phyloP scores from a whole-genome alignment of 2,888 invertebrate species.

The Mythimna vitellina region DNA sequence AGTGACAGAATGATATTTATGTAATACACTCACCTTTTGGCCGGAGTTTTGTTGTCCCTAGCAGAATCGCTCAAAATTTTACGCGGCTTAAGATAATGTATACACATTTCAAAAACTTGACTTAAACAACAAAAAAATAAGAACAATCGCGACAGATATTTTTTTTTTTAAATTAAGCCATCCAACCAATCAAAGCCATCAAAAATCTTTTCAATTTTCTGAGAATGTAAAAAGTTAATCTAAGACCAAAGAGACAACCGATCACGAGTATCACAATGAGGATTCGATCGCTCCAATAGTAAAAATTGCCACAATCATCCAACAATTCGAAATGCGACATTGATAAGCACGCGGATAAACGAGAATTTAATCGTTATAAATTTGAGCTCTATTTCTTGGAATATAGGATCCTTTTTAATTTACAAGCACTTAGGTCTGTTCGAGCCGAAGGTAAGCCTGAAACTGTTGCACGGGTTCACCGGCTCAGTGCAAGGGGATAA shows the following conservation, averaged over 20 bases:
- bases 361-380: neutral
- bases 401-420: neutral
- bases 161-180: neutral
- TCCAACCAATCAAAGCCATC: neutral
- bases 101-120: neutral
- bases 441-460: neutral
- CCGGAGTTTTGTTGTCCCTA: neutral
- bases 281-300: neutral
- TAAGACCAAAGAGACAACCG: neutral
- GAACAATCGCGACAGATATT: neutral
- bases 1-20: neutral
- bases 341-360: neutral
- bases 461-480: slow-evolving; percentile 39
- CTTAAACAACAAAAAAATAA: neutral
- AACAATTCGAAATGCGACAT: slow-evolving; percentile 13
- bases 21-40: slow-evolving; percentile 7
- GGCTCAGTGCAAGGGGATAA: slow-evolving; percentile 22
- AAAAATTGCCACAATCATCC: accelerated
- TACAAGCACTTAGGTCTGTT: neutral
- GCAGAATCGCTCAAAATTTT: neutral
- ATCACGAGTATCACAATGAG: neutral
- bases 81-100: neutral
- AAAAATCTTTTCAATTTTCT: neutral
- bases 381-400: neutral
- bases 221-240: neutral